These are phyloP conservation scores for Ptychobarbus kaznakovi DNA, from an alignment of 2,797 vertebrate genomes.

Conservation along the genomic window DNA sequence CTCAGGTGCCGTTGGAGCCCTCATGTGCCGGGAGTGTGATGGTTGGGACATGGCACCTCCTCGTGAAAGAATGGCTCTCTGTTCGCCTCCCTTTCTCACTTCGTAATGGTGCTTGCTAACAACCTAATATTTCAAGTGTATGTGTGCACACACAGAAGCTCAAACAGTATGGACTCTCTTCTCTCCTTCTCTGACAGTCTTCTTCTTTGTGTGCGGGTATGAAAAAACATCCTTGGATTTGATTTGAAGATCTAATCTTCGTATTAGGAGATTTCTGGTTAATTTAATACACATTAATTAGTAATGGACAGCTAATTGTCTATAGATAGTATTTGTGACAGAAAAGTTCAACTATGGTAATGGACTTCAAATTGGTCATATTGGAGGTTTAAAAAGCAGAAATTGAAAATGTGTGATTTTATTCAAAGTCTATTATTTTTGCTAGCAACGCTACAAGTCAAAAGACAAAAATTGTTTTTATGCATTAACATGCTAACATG, in stretches of 20 bases:
- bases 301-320: background rate
- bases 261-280: background rate
- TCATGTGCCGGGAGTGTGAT: slow-evolving; percentile 79
- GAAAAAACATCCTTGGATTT: background rate
- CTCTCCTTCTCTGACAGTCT: background rate
- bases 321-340: background rate
- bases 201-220: background rate
- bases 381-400: background rate
- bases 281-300: background rate
- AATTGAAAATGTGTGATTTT: background rate
- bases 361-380: background rate
- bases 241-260: background rate
- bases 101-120: slow-evolving; percentile 65
- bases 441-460: too few relatives aligned
- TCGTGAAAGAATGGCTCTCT: slow-evolving; percentile 71
- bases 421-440: background rate
- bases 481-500: background rate
- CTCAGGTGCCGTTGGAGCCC: slow-evolving; percentile 82
- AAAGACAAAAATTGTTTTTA: background rate
- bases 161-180: slow-evolving; percentile 21
- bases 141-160: slow-evolving; percentile 27
- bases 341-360: background rate
- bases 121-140: slow-evolving; percentile 61
- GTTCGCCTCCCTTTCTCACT: slow-evolving; percentile 68
- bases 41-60: slow-evolving; percentile 79